Percentiles rank a stretch among this genome's conserved stretches.
These are phyloP conservation scores for Agriotes lineatus DNA, from an alignment of 2,888 invertebrate species.

Conservation along the genomic window DNA sequence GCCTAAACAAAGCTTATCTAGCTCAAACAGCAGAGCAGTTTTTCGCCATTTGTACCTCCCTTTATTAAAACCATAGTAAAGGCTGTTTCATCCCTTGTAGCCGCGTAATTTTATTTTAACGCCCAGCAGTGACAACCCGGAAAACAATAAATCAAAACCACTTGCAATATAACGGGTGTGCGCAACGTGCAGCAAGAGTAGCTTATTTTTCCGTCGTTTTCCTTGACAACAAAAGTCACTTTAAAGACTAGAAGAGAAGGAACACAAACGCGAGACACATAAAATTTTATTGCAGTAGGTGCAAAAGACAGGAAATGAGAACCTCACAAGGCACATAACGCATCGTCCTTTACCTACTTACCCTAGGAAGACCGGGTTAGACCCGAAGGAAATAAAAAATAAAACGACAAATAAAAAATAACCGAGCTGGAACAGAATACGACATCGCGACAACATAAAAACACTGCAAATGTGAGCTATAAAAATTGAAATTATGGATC, in stretches of 20 bases:
- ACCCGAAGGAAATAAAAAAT: slow-evolving; percentile 37
- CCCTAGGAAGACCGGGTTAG: slow-evolving; percentile 33
- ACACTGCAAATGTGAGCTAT: slow-evolving; percentile 44
- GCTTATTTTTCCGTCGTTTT: slow-evolving; percentile 23
- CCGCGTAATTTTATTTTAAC: slow-evolving; percentile 13
- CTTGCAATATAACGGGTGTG: slow-evolving; percentile 13
- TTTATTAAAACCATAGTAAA: neutral
- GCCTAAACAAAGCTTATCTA: slow-evolving; percentile 6
- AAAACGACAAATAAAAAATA: slow-evolving; percentile 44
- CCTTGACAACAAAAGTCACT: slow-evolving; percentile 42
- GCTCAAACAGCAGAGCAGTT: neutral
- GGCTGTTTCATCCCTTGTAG: neutral
- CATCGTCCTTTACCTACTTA: slow-evolving; percentile 42
- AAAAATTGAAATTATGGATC: slow-evolving; percentile 47
- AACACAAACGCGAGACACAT: slow-evolving; percentile 31
- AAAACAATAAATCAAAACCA: slow-evolving; percentile 13
- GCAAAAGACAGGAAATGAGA: slow-evolving; percentile 45
- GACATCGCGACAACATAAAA: slow-evolving; percentile 43
- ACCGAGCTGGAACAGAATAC: slow-evolving; percentile 38
- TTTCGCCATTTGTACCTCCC: neutral
- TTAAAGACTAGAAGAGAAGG: slow-evolving; percentile 35
- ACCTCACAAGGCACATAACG: slow-evolving; percentile 38
- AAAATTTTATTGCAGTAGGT: slow-evolving; percentile 45
- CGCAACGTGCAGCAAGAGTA: slow-evolving; percentile 18
- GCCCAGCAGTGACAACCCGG: neutral